Base-by-base conservation (phyloP, 1,140 invertebrate species). In the Zaprionus ghesquierei region DNA sequence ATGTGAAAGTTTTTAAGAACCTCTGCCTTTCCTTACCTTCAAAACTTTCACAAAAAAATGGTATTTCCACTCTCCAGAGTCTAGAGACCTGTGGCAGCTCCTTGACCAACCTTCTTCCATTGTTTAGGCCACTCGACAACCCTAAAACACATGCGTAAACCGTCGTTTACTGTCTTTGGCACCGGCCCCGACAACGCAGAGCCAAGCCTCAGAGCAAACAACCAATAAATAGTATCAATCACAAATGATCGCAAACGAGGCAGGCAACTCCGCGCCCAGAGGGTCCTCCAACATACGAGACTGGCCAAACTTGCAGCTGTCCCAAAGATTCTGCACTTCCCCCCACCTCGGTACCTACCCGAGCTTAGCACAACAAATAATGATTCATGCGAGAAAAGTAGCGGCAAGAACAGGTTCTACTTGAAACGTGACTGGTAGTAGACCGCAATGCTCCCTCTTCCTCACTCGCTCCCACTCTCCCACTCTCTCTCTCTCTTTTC, bases 381-480 rank as follows among this genome's bases (percentile, higher is more conserved):
- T 89, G 84, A 89, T 89, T 89, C 84, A 89, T 89, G 70, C 84
- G 79, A 79, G 84, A 79, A 89, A 89, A 87, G 84, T 84, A 89
- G 84, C 80, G 66, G 73, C 80, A 65, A 73, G 77, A 89, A 89
- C 84, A 89, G 84, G 84, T 89, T 89, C 80, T 74, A 56, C 64
- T 65, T 27, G 53, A 80, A 81, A 84, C 80, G 78, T 81, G 78
- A 81, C 80, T 78, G 38, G 41, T 29, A 46, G 63, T 29, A 58
- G 29, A 23, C 33, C 13, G 31, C 20, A 20, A n/a, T 33, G 3
- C 49, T 13, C 23, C 23, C 49, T 50, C 49, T 22, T 25, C 49
- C 23, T 6, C 18, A 31, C 23, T 46, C 51, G 22, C 20, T 60
- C 49, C 27, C 44, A 27, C 23, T 25, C 49, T 51, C 5, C 2